Evolutionary conservation across 2,113 vertebrate genomes (phyloP), one percentile per base, ranked within the genome.

Genomic region (Catharus fuscescens): DNA sequence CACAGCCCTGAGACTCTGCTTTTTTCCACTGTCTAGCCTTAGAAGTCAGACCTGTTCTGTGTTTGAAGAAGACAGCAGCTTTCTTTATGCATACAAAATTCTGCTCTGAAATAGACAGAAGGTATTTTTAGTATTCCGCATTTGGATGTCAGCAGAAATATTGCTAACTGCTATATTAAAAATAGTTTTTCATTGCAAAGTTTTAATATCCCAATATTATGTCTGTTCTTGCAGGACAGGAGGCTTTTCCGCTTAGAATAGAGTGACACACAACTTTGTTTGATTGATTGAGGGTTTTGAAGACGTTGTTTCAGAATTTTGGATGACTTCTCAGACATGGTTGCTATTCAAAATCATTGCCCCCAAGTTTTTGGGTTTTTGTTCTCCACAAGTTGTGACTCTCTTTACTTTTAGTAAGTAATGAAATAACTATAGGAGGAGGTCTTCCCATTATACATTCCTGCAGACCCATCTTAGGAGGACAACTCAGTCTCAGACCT

Each of bases 121-220:
- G 60, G 8, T 93, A 93, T 95, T 96, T 94, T 93, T 96, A 92
- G 59, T 80, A 65, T 65, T 29, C 26, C 56, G 42, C 54, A 74
- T 77, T 81, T 81, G 45, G 10, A 52, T 80, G 45, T 84, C 73
- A 89, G 67, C 50, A 94, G 69, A 92, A 93, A 85, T 72, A 36
- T 42, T 90, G 20, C 61, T 82, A 93, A 67, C 42, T 86, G 28
- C 53, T 70, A 26, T 48, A 72, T 84, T 93, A 88, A 94, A 94
- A 92, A 56, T 50, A 95, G 36, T 12, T 94, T 79, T 73, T 34
- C 57, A 54, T 44, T 20, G 24, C 26, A 19, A 42, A 76, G 18
- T 91, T 89, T 89, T 66, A 26, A 40, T 62, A 70, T 76, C 28
- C 28, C n/a, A 79, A 4, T 67, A 86, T 76, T 88, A 78, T 54